Evolutionary conservation across 37 sponge, comb jelly and placozoan genomes (phyloP), one percentile per base, ranked within the genome.

Genomic region (Aplysina aerophoba): DNA sequence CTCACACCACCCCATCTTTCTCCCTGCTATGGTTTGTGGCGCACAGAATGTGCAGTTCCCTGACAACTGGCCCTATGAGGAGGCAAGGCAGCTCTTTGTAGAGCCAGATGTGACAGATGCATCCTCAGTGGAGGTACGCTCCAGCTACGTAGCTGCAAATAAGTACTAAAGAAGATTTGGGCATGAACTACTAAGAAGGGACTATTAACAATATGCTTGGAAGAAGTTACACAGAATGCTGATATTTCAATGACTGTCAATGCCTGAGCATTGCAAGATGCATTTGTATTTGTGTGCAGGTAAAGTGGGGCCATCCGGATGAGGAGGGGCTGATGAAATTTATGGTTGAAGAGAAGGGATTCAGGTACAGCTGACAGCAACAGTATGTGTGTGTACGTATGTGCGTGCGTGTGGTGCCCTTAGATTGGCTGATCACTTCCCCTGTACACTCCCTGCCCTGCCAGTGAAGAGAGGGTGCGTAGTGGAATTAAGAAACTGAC

Each of bases 341-440:
- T 79, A 85, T 98, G 65, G 94, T 90, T 12, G 91, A 85, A 63
- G 95, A 96, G 75, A 98, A 98, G 83, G 92, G 93, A 30, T 98
- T 98, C 80, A 89, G 67, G 95, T 94, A 1, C n/a, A 67, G 6
- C 4, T 59, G 15, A 19, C 41, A 65, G 0, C 15, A 30, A 34
- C 53, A 59, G 59, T 44, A 0, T 37, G 31, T 4, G 8, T 17
- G 59, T 85, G 28, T 20, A 75, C 77, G 20, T 36, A 13, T 59
- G 30, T 17, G 82, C 16, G n/a, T 22, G n/a, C 30, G 11, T 31
- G 36, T 81, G 38, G 4, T 17, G 25, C 8, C 37, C 50, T 3
- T 8, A 11, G 50, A n/a, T n/a, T n/a, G n/a, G n/a, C n/a, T n/a
- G n/a, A n/a, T n/a, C n/a, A n/a, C n/a, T n/a, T 19, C 15, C 30